phyloP scores from a whole-genome alignment of 2,888 invertebrate genomes.

The Napeogenes inachia region DNA sequence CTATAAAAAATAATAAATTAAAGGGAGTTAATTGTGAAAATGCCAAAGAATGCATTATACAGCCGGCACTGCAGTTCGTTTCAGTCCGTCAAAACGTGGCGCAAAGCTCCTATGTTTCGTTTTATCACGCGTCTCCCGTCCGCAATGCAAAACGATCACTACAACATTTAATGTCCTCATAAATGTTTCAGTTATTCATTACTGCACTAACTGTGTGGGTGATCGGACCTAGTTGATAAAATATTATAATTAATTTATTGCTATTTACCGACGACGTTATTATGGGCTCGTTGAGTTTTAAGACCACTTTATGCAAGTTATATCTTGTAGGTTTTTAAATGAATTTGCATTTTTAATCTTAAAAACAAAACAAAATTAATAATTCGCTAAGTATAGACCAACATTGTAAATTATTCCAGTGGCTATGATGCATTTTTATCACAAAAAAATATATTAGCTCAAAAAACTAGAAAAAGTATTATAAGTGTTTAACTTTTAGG shows the following conservation, averaged over 20 bases:
- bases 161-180: slow-evolving; percentile 43
- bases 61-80: slow-evolving; percentile 41
- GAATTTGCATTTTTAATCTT: too few species aligned
- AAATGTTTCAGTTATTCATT: slow-evolving; percentile 50
- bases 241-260: slow-evolving; percentile 7
- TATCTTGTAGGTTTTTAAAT: background rate
- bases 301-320: background rate
- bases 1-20: too few species aligned
- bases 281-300: background rate
- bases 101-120: slow-evolving; percentile 51
- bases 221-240: slow-evolving; percentile 9
- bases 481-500: too few species aligned
- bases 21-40: too few species aligned
- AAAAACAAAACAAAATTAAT: too few species aligned
- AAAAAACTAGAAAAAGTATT: too few species aligned
- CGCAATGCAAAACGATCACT: slow-evolving; percentile 46
- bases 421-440: too few species aligned
- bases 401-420: too few species aligned
- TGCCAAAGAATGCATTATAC: slow-evolving; percentile 24
- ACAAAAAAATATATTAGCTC: too few species aligned
- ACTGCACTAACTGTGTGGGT: slow-evolving; percentile 22
- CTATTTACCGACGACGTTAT: slow-evolving; percentile 2
- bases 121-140: slow-evolving; percentile 48
- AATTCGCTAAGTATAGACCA: too few species aligned
- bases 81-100: slow-evolving; percentile 51